Percentiles rank a stretch among this genome's conserved stretches.
Conservation (phyloP, 2,113 vertebrate genomes). For the Addax nasomaculatus region DNA sequence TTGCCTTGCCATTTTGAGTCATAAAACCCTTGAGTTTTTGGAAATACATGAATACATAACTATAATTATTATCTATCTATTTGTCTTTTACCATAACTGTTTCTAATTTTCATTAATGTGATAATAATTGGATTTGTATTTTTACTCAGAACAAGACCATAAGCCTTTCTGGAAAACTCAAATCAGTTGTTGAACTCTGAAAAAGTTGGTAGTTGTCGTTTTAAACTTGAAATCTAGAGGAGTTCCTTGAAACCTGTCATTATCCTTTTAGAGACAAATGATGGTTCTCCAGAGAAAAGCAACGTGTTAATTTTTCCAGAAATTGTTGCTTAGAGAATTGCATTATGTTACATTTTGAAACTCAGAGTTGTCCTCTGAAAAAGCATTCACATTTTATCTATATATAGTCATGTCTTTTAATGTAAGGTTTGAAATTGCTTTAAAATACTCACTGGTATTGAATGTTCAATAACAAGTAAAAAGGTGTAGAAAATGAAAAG, state of each 20-base stretch:
- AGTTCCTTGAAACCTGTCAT: background rate
- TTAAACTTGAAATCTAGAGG: background rate
- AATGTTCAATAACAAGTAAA: background rate
- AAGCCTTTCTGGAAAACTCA: background rate
- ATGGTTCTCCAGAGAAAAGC: background rate
- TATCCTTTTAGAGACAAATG: background rate
- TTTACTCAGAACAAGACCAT: background rate
- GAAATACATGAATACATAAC: background rate
- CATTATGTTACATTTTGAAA: background rate
- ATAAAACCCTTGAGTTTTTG: slow-evolving; percentile 24
- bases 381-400: background rate
- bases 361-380: background rate
- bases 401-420: background rate
- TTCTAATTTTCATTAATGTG: background rate
- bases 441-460: background rate
- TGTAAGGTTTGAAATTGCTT: background rate
- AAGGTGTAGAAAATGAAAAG: background rate
- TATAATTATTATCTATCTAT: background rate
- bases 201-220: background rate
- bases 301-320: background rate
- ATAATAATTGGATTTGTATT: background rate
- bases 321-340: background rate
- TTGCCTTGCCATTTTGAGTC: slow-evolving; percentile 17
- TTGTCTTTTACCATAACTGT: background rate
- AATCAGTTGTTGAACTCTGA: background rate